A percentile compares a stretch with the other conserved stretches of the same genome.
Evolutionary conservation across 1,140 invertebrate genomes (phyloP).

Genomic region (Batillaria attramentaria): DNA sequence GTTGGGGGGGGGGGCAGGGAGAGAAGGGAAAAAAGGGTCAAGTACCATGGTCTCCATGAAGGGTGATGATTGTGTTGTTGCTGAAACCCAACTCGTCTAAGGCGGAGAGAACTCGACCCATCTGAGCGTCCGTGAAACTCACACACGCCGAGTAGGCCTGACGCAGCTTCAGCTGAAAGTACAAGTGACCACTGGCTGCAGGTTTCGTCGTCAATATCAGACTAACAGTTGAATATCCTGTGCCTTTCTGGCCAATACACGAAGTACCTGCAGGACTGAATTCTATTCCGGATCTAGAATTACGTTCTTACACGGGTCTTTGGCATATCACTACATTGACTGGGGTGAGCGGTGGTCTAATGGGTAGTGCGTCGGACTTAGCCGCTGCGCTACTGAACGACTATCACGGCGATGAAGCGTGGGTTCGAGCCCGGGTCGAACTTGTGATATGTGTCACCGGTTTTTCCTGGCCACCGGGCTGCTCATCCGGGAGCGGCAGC

Average conservation of each 20-base stretch:
- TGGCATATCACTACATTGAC: not conserved
- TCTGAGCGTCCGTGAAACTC: conserved; percentile 42
- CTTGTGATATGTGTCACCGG: no score
- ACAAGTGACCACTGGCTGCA: not conserved
- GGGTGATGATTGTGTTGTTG: conserved; percentile 50
- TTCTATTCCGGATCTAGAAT: not conserved
- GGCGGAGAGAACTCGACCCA: conserved; percentile 44
- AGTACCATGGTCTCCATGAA: conserved; percentile 51
- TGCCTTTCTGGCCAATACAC: not conserved
- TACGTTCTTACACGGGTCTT: not conserved
- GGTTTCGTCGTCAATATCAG: not conserved
- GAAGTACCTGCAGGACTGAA: not conserved
- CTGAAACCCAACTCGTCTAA: conserved; percentile 44
- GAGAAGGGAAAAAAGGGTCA: no score
- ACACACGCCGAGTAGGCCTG: conserved; percentile 49
- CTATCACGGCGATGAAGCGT: no score
- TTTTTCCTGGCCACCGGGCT: no score
- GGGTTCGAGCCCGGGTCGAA: no score
- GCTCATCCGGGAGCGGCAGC: no score
- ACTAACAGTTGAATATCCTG: not conserved
- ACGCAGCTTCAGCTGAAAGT: conserved; percentile 32
- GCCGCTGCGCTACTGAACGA: no score
- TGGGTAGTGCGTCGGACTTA: no score
- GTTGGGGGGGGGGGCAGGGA: not conserved
- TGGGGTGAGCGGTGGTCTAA: not conserved